These are phyloP conservation scores for Mimumesa dahlbomi DNA, from an alignment of 2,888 invertebrate species.

Conservation along the genomic window DNA sequence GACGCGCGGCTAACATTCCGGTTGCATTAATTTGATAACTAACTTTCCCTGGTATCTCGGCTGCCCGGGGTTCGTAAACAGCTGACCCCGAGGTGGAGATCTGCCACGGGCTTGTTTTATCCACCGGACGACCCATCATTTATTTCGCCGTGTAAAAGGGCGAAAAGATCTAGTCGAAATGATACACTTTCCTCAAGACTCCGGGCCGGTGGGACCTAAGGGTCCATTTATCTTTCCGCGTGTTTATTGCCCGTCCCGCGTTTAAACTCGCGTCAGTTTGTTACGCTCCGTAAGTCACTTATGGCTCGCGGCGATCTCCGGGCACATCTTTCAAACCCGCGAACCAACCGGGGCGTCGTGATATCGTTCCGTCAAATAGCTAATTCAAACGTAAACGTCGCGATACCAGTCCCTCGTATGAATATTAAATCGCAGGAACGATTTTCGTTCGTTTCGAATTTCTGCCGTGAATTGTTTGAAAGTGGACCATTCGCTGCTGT, in stretches of 20 bases:
- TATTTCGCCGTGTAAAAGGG: slow-evolving; percentile 27
- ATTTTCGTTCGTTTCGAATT: no score
- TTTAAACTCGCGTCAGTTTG: slow-evolving; percentile 79
- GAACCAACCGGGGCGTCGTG: slow-evolving; percentile 15
- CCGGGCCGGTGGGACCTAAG: slow-evolving; percentile 43
- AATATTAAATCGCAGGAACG: no score
- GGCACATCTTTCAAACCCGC: slow-evolving; percentile 29
- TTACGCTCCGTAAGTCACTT: slow-evolving; percentile 80
- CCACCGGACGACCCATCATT: slow-evolving; percentile 18
- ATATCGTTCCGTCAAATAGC: slow-evolving; percentile 45
- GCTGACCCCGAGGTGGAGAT: not conserved
- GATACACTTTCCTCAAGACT: slow-evolving; percentile 64
- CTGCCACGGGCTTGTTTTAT: slow-evolving; percentile 10
- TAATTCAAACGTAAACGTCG: slow-evolving; percentile 34
- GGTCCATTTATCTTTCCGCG: slow-evolving; percentile 78
- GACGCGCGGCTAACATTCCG: no score
- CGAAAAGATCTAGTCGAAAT: slow-evolving; percentile 53
- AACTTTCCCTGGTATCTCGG: no score
- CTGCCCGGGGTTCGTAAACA: no score
- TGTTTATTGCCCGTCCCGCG: slow-evolving; percentile 79
- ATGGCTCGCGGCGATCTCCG: slow-evolving; percentile 67
- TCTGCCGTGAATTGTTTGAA: no score
- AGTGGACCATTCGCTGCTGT: no score
- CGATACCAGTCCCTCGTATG: not conserved
- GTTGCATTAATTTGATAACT: no score